Percentiles rank a stretch among this genome's conserved stretches.
Evolutionary conservation across 2,888 invertebrate genomes (phyloP).

Genomic region (Agrotis clavis): DNA sequence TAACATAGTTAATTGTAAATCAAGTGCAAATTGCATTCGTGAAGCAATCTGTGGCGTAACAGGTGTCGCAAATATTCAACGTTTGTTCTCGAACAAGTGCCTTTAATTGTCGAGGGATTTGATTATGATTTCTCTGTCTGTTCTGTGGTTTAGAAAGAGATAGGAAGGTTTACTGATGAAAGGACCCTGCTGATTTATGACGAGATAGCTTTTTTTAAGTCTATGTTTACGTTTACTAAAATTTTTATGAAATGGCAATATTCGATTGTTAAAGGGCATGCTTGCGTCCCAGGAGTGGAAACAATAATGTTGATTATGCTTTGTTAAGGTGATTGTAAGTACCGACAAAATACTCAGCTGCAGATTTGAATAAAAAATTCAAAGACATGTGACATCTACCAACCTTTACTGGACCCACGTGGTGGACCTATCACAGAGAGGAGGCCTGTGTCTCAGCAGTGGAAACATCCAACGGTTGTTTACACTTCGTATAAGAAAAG

Average conservation of each 20-base stretch:
- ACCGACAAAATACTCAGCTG: too few relatives aligned
- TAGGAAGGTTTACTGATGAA: background rate
- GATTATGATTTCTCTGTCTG: conserved; percentile 17
- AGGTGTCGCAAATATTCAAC: conserved; percentile 54
- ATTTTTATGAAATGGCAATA: background rate
- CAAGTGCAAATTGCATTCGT: conserved; percentile 55
- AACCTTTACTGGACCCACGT: too few relatives aligned
- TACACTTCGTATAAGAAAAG: too few relatives aligned
- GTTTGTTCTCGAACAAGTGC: conserved; percentile 29
- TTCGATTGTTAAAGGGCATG: background rate
- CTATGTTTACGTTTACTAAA: background rate
- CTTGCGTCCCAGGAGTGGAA: too few relatives aligned
- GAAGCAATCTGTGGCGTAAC: conserved; percentile 47
- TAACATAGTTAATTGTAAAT: conserved; percentile 46
- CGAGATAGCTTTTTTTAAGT: background rate
- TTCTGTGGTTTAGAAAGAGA: conserved; percentile 2
- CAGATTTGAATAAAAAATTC: too few relatives aligned
- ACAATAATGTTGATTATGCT: too few relatives aligned
- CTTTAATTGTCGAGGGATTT: conserved; percentile 32
- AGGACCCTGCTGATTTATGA: background rate
- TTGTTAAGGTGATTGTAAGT: too few relatives aligned
- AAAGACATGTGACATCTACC: too few relatives aligned
- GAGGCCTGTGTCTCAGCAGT: too few relatives aligned
- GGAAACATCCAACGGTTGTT: too few relatives aligned
- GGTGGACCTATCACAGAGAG: too few relatives aligned